Evolutionary conservation across 2,888 invertebrate genomes (phyloP), one percentile per base, ranked within the genome.

Genomic region (Dicyrtoma fusca): DNA sequence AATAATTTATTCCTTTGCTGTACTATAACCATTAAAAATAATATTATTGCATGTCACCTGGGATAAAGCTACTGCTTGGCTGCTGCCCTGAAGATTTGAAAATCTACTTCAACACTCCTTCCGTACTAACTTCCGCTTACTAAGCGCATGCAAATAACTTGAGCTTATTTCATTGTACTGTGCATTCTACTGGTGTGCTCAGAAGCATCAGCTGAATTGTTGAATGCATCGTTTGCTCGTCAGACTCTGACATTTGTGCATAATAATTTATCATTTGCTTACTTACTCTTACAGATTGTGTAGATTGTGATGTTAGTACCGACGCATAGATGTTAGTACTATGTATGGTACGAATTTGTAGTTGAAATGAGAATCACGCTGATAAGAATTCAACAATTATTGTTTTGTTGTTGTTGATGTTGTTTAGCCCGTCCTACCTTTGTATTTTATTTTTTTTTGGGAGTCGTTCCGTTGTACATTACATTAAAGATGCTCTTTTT

Each of bases 391-490:
- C 26, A 25, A 25, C 25, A 57, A 25, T 57, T 13, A 57, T 57
- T 57, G 57, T 57, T 44, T 42, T 63, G 62, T 19, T 44, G 45
- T 34, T 62, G 44, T 34, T 42, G 44, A n/a, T 62, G 44, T 62
- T 14, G 62, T 53, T 53, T 21, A 10, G 34, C 34, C 34, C 34
- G 34, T 34, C 34, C 34, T 34, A 34, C 34, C 34, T 34, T 34
- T 19, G 11, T 25, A 25, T 21, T 57, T 34, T 19, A 1, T 25
- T 23, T 21, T 57, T 8, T 57, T 57, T 11, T 57, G 34, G 34
- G 34, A 34, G 34, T 34, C 34, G 34, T 19, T 53, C 53, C 34
- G 34, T 34, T 34, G 34, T 34, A 34, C 34, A 34, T 34, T 34
- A 53, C 25, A 19, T 21, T 57, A n/a, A 26, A 57, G 57, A 21